Base-by-base conservation (phyloP, 2,797 vertebrate genomes). In the Darevskia mixta region DNA sequence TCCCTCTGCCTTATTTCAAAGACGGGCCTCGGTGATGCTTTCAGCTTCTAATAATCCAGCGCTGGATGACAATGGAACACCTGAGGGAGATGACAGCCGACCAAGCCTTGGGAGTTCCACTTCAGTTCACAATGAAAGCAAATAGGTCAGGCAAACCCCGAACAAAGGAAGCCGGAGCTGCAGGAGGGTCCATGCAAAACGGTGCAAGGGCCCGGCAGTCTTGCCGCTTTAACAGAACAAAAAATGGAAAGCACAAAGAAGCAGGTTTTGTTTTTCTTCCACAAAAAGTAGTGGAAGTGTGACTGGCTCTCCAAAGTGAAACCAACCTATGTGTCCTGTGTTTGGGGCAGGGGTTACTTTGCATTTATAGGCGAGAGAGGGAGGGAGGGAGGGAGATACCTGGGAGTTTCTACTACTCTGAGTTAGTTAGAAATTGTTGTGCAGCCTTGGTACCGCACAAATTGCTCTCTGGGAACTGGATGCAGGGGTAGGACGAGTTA, bases 51-150 rank as follows among this genome's bases (percentile, higher is more conserved):
- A 85, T 64, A 85, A 79, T 45, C 77, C 73, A 81, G 58, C 23
- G 38, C 78, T 10, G 32, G 43, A 41, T 67, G 55, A 89, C 83
- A 89, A 85, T 81, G 32, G 83, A 76, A 76, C 83, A 85, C 87
- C 83, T 81, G 78, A 89, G 87, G 87, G 87, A 73, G 18, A 55
- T 3, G 83, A 55, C 9, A 35, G 69, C 35, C 20, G 82, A 15
- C n/a, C 58, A 15, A 45, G 55, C 67, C 55, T 75, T 27, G 78
- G 87, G 82, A 80, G 78, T 75, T 80, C 83, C 77, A 23, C 83
- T 88, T 80, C 69, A 85, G 61, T 89, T 81, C 58, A 80, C 83
- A 55, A 6, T 49, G 79, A 85, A 75, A 67, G 83, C 87, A 85
- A 85, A 81, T 69, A 76, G 58, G 83, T 55, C 87, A 75, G 69